Evolutionary conservation across 2,888 invertebrate species (phyloP), one percentile per base, ranked within the genome.

Genomic region (Exocentrus adspersus): DNA sequence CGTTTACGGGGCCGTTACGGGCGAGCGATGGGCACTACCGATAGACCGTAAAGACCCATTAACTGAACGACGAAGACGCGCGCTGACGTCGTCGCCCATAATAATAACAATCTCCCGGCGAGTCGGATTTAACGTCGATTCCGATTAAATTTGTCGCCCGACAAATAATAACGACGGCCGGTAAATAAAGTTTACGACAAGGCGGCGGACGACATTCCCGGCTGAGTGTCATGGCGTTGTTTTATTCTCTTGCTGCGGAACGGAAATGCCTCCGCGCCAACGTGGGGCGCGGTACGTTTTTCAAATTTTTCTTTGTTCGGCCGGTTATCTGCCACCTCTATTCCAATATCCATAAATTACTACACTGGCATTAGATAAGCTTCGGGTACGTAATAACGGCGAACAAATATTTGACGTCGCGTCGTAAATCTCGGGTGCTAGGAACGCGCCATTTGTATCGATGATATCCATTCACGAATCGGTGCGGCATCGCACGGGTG

Each of bases 361-460:
- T n/a, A n/a, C n/a, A n/a, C n/a, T n/a, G n/a, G 53, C 48, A 60
- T 62, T 62, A 52, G 65, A 65, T 65, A 60, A 65, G 50, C 56
- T 65, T 60, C 52, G 57, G 56, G 41, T 51, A 52, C 37, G 50
- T 46, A 58, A 58, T 58, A 63, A 60, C n/a, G n/a, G 60, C 61
- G 65, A 67, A 68, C 64, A 66, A 65, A 69, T 53, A 67, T 69
- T 64, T 62, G 61, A 59, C 61, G 66, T 30, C 60, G 66, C n/a
- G n/a, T 56, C 61, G 66, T 69, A 67, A 69, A 69, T 69, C 64
- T 61, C 9, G 53, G 53, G 53, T 69, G n/a, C n/a, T n/a, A n/a
- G n/a, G n/a, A n/a, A n/a, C n/a, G n/a, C n/a, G n/a, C n/a, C n/a
- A n/a, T n/a, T n/a, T n/a, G n/a, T n/a, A n/a, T n/a, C n/a, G n/a